These are phyloP conservation scores for Melitaea athalia DNA, from an alignment of 2,888 invertebrate species.

Conservation along the genomic window DNA sequence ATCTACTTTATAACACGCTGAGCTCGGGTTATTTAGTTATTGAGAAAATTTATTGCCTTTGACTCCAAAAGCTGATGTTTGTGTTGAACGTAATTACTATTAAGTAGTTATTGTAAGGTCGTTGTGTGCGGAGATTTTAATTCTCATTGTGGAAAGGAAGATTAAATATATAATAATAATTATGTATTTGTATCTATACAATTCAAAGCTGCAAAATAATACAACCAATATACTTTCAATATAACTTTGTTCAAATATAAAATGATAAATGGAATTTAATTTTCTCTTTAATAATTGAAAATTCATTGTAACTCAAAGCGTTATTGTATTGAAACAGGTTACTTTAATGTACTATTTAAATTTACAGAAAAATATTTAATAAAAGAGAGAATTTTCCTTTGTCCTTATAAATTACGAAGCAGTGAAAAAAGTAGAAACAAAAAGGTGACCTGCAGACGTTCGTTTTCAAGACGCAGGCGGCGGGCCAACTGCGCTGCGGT, in stretches of 20 bases:
- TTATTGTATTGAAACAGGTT: neutral
- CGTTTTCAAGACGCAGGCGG: conserved; percentile 88
- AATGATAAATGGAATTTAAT: neutral
- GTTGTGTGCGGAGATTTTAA: neutral
- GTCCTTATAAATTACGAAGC: conserved; percentile 17
- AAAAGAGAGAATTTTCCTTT: conserved; percentile 17
- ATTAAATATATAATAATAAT: neutral
- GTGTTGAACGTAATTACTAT: neutral
- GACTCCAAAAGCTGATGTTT: neutral
- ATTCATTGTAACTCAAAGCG: neutral
- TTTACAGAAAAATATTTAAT: conserved; percentile 19
- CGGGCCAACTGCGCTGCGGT: conserved; percentile 82
- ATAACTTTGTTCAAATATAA: neutral
- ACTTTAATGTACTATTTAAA: conserved; percentile 11
- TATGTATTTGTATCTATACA: neutral
- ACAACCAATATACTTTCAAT: no score
- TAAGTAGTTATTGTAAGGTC: neutral
- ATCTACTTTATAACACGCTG: neutral
- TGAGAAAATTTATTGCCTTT: neutral
- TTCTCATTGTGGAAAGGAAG: neutral
- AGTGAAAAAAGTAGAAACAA: conserved; percentile 9
- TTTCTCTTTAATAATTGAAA: neutral
- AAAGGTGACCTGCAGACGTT: conserved; percentile 81
- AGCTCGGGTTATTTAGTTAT: conserved; percentile 1
- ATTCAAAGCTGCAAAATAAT: neutral